phyloP scores from a whole-genome alignment of 1,140 invertebrate genomes.

The Monomorium pharaonis region DNA sequence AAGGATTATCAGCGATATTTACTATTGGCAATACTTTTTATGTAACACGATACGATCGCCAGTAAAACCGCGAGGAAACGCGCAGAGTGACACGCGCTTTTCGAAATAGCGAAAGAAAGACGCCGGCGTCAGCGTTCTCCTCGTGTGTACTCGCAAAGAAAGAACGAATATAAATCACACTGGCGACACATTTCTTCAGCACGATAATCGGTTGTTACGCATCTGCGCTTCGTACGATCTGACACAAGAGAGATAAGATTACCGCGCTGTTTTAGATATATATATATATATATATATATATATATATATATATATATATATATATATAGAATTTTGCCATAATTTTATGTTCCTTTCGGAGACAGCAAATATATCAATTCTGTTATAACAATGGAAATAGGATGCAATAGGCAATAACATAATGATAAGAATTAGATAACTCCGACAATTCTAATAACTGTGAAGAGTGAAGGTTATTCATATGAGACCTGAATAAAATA shows the following conservation, averaged over 20 bases:
- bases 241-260: conserved; percentile 43
- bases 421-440: conserved; percentile 16
- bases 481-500: neutral
- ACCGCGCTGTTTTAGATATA: neutral
- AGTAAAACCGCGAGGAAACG: neutral
- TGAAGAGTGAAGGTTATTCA: neutral
- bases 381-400: neutral
- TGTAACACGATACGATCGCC: neutral
- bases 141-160: neutral
- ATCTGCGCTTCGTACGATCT: conserved; percentile 9
- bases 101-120: conserved; percentile 23
- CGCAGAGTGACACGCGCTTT: neutral
- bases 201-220: conserved; percentile 53
- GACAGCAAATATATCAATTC: neutral
- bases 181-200: conserved; percentile 37
- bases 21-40: conserved; percentile 7
- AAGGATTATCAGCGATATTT: conserved; percentile 11
- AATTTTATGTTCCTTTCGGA: neutral
- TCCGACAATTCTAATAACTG: neutral
- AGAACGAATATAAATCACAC: conserved; percentile 45
- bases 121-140: neutral
- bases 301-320: no score
- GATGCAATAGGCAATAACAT: neutral
- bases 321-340: neutral
- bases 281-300: no score